phyloP scores from a whole-genome alignment of 2,888 invertebrate species.

The Stratiomys singularior region DNA sequence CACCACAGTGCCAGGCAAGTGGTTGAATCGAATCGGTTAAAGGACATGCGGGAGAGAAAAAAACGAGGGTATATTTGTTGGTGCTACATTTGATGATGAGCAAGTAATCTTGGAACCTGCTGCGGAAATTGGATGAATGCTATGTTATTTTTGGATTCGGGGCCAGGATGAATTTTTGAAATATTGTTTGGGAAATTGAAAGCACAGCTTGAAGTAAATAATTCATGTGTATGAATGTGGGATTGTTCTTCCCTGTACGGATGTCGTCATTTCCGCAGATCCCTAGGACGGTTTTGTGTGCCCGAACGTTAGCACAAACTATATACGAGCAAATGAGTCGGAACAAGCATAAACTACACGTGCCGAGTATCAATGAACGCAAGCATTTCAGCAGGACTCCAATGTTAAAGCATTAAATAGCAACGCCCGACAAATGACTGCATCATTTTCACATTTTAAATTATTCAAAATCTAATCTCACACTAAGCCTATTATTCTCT shows the following conservation, averaged over 20 bases:
- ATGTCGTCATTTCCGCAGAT: too few species aligned
- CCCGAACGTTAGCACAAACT: too few species aligned
- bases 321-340: too few species aligned
- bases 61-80: too few species aligned
- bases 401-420: neutral
- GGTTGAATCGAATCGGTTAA: too few species aligned
- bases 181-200: neutral
- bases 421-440: slow-evolving; percentile 1
- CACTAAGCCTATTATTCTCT: slow-evolving; percentile 34
- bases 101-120: neutral
- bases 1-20: too few species aligned
- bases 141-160: neutral
- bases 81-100: neutral
- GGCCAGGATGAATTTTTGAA: neutral
- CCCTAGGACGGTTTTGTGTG: too few species aligned
- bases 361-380: too few species aligned
- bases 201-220: neutral
- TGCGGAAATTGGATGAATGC: neutral
- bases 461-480: slow-evolving; percentile 38
- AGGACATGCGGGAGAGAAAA: too few species aligned
- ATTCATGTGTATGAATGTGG: neutral
- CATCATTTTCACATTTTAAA: slow-evolving; percentile 43
- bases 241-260: too few species aligned
- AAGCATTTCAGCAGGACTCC: too few species aligned
- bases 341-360: too few species aligned